Conservation (phyloP, 1,140 invertebrate genomes). For the Pentalonia nigronervosa region DNA sequence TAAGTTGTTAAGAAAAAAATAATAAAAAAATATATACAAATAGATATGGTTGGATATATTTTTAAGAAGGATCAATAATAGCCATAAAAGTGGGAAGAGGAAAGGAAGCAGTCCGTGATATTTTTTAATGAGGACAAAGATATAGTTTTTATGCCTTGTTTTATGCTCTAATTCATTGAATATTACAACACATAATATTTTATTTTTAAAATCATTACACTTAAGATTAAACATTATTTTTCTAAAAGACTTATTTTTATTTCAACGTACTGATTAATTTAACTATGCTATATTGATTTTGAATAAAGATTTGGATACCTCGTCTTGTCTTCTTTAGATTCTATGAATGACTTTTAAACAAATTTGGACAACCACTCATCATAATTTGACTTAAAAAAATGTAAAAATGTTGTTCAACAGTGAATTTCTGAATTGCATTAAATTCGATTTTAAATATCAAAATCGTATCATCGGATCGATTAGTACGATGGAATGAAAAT, state of each 20-base stretch:
- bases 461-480: background rate
- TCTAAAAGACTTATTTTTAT: background rate
- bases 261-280: background rate
- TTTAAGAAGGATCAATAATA: background rate
- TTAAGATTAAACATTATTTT: background rate
- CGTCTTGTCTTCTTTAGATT: background rate
- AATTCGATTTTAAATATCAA: background rate
- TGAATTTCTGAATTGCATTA: no score
- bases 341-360: background rate
- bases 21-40: background rate
- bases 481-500: background rate
- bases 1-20: no score
- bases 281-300: background rate
- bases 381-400: background rate
- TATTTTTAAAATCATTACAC: background rate
- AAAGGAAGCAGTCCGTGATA: background rate
- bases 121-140: background rate
- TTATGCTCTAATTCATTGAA: background rate
- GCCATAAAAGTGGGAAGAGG: background rate
- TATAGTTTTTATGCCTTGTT: no score
- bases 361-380: background rate
- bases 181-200: background rate
- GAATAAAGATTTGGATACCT: background rate
- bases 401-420: background rate
- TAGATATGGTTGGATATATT: background rate